phyloP scores from a whole-genome alignment of 92 coral and sea anemone species.

The Anthopleura xanthogrammica region DNA sequence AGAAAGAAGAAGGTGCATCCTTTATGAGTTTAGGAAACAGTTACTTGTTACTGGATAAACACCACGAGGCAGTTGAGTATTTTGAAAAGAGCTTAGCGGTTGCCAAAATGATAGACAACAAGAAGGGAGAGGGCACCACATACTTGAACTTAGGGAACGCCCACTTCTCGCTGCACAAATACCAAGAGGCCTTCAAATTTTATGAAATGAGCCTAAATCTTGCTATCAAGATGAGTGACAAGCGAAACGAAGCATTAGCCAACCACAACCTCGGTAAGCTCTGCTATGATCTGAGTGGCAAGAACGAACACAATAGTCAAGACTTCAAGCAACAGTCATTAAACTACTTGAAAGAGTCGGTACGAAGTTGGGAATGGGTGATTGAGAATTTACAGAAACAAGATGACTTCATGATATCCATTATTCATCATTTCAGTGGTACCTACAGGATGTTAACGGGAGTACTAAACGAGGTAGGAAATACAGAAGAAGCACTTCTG shows the following conservation, averaged over 20 bases:
- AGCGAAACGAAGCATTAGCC: not conserved
- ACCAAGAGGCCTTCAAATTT: constrained; percentile 6
- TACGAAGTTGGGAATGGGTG: constrained; percentile 23
- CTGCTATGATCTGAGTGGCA: not conserved
- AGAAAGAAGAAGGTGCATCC: not conserved
- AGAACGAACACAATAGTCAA: not conserved
- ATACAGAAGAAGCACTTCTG: not conserved
- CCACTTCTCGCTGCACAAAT: not conserved
- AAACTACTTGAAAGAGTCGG: constrained; percentile 4
- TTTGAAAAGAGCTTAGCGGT: not conserved
- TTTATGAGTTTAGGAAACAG: not conserved
- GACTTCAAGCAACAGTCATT: not conserved
- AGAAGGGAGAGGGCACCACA: not conserved
- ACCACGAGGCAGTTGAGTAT: not conserved
- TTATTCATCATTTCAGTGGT: constrained; percentile 16
- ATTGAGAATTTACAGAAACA: constrained; percentile 12
- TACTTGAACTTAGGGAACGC: not conserved
- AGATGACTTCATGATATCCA: constrained; percentile 28
- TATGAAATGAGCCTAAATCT: not conserved
- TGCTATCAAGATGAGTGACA: not conserved
- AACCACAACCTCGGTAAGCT: not conserved
- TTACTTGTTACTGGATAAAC: not conserved
- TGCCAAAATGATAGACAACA: not conserved
- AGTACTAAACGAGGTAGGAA: not conserved
- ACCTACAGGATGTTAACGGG: constrained; percentile 7